These are phyloP conservation scores for Acrobasis consociella DNA, from an alignment of 2,888 invertebrate genomes.

Conservation along the genomic window DNA sequence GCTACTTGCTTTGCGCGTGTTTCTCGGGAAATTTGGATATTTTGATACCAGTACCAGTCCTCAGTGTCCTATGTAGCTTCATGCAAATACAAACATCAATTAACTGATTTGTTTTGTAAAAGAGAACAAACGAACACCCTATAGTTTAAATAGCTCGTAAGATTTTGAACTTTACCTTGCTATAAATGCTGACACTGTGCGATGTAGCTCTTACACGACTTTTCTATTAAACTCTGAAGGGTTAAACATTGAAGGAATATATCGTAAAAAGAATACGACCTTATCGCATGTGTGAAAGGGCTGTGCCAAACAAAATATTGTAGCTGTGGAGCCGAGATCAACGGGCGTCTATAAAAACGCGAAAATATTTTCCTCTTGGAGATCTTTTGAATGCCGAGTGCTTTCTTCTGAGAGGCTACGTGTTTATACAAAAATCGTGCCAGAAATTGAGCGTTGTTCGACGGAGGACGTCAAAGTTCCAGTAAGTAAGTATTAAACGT, in stretches of 20 bases:
- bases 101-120: no score
- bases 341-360: constrained; percentile 18
- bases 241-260: constrained; percentile 3
- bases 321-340: constrained; percentile 12
- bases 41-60: no score
- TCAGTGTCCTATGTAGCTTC: no score
- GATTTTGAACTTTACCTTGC: no score
- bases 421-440: constrained; percentile 5
- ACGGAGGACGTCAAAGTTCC: not conserved
- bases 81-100: no score
- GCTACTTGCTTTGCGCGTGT: no score
- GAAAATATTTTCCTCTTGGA: constrained; percentile 16
- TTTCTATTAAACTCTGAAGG: not conserved
- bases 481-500: not conserved
- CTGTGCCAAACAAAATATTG: constrained; percentile 14
- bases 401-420: constrained; percentile 8
- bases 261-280: not conserved
- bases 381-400: constrained; percentile 14
- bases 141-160: no score
- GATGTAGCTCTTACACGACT: not conserved
- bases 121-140: no score
- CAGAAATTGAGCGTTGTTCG: not conserved
- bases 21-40: no score
- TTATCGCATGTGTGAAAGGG: constrained; percentile 13
- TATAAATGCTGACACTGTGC: not conserved